Evolutionary conservation across 2,113 vertebrate species (phyloP), one percentile per base, ranked within the genome.

Genomic region (Cairina moschata): DNA sequence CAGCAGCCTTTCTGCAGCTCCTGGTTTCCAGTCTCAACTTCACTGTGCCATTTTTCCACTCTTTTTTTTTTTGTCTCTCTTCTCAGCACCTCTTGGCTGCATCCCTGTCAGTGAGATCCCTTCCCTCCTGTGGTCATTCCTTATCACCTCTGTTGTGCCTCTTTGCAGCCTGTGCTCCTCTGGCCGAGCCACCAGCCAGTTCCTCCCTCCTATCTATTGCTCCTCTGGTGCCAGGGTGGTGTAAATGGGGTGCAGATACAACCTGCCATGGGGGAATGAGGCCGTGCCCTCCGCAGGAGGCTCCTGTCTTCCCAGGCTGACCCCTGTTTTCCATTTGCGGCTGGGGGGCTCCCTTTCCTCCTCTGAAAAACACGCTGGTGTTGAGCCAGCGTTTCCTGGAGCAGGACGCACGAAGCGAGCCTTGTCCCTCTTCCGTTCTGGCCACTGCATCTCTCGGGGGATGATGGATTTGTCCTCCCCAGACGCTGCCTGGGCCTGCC

Each of bases 391-490:
- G 0, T 90, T 78, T 81, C 59, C 55, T 68, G 0, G 0, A 20
- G 0, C 0, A 78, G 46, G 22, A 73, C 40, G 50, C 16, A 32
- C 4, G 1, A 44, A 50, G 79, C 38, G 65, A 93, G 32, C 66
- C 2, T 1, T 15, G 17, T 91, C 62, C 28, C 66, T 0, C 1
- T 83, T 82, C 54, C 1, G 0, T 88, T 67, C 69, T 62, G 58
- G 66, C 71, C 1, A 11, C 86, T 82, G 38, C 0, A 0, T 22
- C 67, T 87, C 86, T 44, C 0, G 0, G 16, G 50, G 68, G 32
- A 83, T 82, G 92, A 91, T 87, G 88, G 71, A 88, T 95, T 89
- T 92, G 77, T 38, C 58, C 78, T 89, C 62, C 26, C 8, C 88
- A 82, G 93, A 66, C 66, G 42, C 31, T 0, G 0, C 31, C 76